phyloP scores from a whole-genome alignment of 64 coral and sea anemone species.

The Stichodactyla helianthus region DNA sequence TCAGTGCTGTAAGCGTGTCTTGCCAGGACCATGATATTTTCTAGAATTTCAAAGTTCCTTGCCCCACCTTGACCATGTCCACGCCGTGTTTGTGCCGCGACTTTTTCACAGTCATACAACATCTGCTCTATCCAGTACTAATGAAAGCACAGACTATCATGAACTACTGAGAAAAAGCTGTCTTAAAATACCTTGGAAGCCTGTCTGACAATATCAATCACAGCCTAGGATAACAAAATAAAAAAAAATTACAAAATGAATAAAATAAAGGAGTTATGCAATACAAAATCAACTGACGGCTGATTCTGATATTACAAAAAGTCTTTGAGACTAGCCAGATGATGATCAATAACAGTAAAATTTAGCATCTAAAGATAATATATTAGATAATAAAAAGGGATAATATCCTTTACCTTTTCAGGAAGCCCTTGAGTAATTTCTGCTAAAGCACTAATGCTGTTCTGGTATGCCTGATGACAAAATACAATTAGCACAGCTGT shows the following conservation, averaged over 20 bases:
- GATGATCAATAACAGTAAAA: too few relatives aligned
- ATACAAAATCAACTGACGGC: too few relatives aligned
- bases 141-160: background rate
- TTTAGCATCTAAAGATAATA: too few relatives aligned
- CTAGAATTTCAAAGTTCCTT: too few relatives aligned
- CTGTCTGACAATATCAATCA: slow-evolving; percentile 60
- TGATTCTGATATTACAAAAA: too few relatives aligned
- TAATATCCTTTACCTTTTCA: background rate
- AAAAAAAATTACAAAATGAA: background rate
- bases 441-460: background rate
- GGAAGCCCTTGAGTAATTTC: background rate
- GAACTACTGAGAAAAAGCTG: background rate
- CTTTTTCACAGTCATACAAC: too few relatives aligned
- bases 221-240: slow-evolving; percentile 14
- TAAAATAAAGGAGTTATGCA: background rate
- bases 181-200: slow-evolving; percentile 43
- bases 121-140: too few relatives aligned
- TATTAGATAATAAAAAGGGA: background rate
- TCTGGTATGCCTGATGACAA: background rate
- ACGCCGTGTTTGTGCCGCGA: too few relatives aligned
- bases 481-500: background rate
- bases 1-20: too few relatives aligned
- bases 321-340: too few relatives aligned
- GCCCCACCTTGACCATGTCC: too few relatives aligned
- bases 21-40: too few relatives aligned